Evolutionary conservation across 2,888 invertebrate species (phyloP), one percentile per base, ranked within the genome.

Genomic region (Saturnia pavonia): DNA sequence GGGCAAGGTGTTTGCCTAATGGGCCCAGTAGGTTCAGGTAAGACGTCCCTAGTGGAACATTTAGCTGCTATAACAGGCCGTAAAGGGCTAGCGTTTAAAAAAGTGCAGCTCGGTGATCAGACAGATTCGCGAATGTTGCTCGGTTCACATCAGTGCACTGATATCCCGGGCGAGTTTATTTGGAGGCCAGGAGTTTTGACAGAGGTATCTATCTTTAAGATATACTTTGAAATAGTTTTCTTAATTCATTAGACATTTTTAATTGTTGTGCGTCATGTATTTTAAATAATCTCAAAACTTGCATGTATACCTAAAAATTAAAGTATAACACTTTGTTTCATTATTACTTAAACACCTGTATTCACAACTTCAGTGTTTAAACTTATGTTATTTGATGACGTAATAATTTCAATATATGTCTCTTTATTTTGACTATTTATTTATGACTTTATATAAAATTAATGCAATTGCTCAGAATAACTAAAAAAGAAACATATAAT

Each of bases 121-220:
- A 98, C 98, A 1, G 99, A 99, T 87, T 97, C 98, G 70, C 97
- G 99, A 90, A 98, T 98, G 95, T 90, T 99, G 70, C 92, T 99
- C 12, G 99, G 99, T 0, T 96, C 97, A 0, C 99, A 99, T 87
- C 95, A 97, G 77, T 99, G 99, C 85, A 99, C 99, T 0, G 99
- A 99, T 85, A 95, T 99, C 68, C 99, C 99, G 0, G 99, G 99
- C 19, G 98, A 99, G 90, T 99, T 99, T 93, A 92, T 98, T 27
- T 99, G 99, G 99, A 96, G 97, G 78, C 97, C 99, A 1, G 99
- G 99, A n/a, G 97, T 98, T 69, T 90, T 99, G 70, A 98, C 99
- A 6, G 97, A 95, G 94, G 97, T 85, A 79, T 48, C n/a, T 67
- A 25, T n/a, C n/a, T n/a, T n/a, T 14, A 45, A 45, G 16, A 45